A percentile compares a stretch with the other conserved stretches of the same genome.
Conservation (phyloP, 2,113 vertebrate genomes). For the Psittacus erithacus region DNA sequence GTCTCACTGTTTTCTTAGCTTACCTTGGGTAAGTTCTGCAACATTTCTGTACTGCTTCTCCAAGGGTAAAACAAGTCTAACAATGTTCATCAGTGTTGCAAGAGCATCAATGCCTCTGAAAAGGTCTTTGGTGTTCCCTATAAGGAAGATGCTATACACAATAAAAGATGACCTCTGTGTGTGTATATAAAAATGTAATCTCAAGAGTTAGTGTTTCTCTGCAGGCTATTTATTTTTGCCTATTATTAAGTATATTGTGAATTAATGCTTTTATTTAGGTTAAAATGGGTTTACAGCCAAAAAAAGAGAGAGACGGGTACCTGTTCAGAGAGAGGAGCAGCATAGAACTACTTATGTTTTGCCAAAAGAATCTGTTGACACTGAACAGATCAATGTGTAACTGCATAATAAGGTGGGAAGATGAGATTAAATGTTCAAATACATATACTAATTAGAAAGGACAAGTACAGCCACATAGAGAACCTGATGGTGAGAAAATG, state of each 20-base stretch:
- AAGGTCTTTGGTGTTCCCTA: not conserved
- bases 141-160: not conserved
- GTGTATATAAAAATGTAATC: not conserved
- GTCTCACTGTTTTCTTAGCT: not conserved
- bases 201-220: not conserved
- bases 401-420: conserved; percentile 26
- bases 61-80: not conserved
- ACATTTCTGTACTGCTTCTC: not conserved
- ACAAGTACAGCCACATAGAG: conserved; percentile 68
- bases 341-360: not conserved
- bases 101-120: not conserved
- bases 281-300: not conserved
- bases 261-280: conserved; percentile 32
- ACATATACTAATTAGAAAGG: conserved; percentile 76
- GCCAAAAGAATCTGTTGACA: conserved; percentile 30
- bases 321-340: not conserved
- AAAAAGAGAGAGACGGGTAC: not conserved
- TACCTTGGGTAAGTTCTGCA: not conserved
- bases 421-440: conserved; percentile 72
- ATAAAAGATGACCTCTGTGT: not conserved
- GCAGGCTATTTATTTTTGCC: not conserved
- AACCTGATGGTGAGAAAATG: conserved; percentile 70
- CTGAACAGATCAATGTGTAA: conserved; percentile 13
- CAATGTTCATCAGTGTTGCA: not conserved
- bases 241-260: not conserved